These are phyloP conservation scores for Drosophila bifasciata DNA, from an alignment of 1,140 invertebrate genomes.

Conservation along the genomic window DNA sequence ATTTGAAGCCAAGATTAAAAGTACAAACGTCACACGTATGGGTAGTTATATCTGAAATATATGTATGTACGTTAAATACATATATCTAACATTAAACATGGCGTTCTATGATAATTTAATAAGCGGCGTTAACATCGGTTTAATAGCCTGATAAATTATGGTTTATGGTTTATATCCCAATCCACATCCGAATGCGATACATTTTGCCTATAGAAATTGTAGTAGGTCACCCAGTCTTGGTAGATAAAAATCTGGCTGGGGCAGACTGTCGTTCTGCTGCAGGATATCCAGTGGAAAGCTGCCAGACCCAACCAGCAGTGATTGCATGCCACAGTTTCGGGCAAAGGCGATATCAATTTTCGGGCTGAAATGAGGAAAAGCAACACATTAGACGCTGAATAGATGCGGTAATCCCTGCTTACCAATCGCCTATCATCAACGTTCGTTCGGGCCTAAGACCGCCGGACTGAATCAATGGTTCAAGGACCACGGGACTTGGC, in stretches of 20 bases:
- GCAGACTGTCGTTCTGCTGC: slow-evolving; percentile 24
- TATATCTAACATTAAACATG: background rate
- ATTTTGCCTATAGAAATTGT: slow-evolving; percentile 34
- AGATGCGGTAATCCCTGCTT: slow-evolving; percentile 50
- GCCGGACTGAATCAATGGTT: slow-evolving; percentile 82
- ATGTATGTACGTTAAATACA: slow-evolving; percentile 11
- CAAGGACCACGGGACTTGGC: slow-evolving; percentile 84
- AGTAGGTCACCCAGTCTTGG: slow-evolving; percentile 88
- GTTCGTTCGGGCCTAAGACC: slow-evolving; percentile 90
- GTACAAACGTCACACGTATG: too few species aligned
- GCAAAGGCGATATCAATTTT: slow-evolving; percentile 96
- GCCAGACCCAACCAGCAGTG: slow-evolving; percentile 93
- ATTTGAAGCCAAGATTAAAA: too few species aligned
- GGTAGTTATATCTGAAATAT: too few species aligned
- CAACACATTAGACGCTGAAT: slow-evolving; percentile 21
- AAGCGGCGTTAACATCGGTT: too few species aligned
- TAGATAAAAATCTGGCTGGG: slow-evolving; percentile 90
- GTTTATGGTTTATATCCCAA: too few species aligned
- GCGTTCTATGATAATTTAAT: too few species aligned
- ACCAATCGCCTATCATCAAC: slow-evolving; percentile 97
- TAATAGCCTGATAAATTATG: too few species aligned
- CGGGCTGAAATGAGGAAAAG: slow-evolving; percentile 85
- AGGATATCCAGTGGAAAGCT: slow-evolving; percentile 86
- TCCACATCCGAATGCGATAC: background rate
- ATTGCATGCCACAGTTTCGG: slow-evolving; percentile 92